A percentile compares a stretch with the other conserved stretches of the same genome.
phyloP scores from a whole-genome alignment of 2,113 vertebrate genomes.

The Cyprinodon brontotheroides region DNA sequence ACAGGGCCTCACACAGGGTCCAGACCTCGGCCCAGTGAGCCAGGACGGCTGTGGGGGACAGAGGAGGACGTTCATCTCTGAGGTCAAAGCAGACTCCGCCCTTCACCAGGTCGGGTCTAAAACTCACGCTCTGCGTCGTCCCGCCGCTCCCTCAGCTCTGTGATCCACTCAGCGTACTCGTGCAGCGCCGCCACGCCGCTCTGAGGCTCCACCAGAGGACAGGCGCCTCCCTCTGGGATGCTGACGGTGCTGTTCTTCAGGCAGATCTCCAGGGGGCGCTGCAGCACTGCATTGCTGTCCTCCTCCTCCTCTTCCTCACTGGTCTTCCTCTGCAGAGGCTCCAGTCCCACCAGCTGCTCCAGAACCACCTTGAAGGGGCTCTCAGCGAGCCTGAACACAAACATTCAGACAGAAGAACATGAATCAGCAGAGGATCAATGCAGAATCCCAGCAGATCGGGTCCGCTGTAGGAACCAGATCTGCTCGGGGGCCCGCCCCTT shows the following conservation, averaged over 20 bases:
- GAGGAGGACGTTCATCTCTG: not conserved
- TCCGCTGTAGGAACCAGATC: too few species aligned
- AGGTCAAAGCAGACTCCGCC: not conserved
- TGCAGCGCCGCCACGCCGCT: conserved; percentile 87
- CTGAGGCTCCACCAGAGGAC: conserved; percentile 85
- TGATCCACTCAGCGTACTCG: conserved; percentile 88
- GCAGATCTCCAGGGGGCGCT: conserved; percentile 88
- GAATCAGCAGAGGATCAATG: too few species aligned
- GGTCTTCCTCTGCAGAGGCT: conserved; percentile 39
- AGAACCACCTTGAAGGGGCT: conserved; percentile 89
- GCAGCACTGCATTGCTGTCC: conserved; percentile 77
- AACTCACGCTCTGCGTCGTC: conserved; percentile 75
- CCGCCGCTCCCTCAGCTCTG: conserved; percentile 57
- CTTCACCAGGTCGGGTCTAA: fast-evolving
- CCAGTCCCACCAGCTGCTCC: conserved; percentile 84
- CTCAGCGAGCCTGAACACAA: conserved; percentile 80
- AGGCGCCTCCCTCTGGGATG: conserved; percentile 68
- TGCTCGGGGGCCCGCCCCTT: too few species aligned
- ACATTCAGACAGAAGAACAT: not conserved
- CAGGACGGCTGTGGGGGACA: conserved; percentile 70
- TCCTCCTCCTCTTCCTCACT: conserved; percentile 36
- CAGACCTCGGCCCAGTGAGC: conserved; percentile 89
- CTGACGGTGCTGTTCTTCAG: conserved; percentile 87
- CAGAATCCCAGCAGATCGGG: too few species aligned
- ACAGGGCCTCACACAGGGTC: conserved; percentile 90